phyloP scores from a whole-genome alignment of 2,113 vertebrate species.

The Macquaria ambigua region DNA sequence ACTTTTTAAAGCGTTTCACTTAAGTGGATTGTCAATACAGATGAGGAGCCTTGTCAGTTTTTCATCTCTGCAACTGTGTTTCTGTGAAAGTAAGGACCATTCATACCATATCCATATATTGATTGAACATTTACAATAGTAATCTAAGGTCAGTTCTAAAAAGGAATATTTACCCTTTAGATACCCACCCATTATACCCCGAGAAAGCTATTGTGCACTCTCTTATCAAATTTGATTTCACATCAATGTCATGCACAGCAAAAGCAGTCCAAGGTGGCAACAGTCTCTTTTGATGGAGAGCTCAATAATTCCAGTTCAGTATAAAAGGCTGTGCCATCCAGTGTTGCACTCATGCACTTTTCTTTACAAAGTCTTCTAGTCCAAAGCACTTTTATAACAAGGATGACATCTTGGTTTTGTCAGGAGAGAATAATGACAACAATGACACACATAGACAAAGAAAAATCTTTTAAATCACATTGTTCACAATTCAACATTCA shows the following conservation, averaged over 20 bases:
- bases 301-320: slow-evolving; percentile 18
- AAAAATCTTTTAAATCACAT: not conserved
- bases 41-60: not conserved
- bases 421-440: not conserved
- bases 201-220: slow-evolving; percentile 1
- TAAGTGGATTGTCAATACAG: not conserved
- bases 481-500: not conserved
- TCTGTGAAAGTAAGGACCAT: slow-evolving; percentile 7
- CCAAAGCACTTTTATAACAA: not conserved
- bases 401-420: not conserved
- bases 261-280: slow-evolving; percentile 32
- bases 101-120: slow-evolving; percentile 16
- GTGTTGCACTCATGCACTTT: slow-evolving; percentile 6
- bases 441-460: no score
- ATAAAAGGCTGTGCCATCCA: not conserved
- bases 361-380: slow-evolving; percentile 22
- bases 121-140: slow-evolving; percentile 15
- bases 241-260: slow-evolving; percentile 24
- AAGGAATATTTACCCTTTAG: slow-evolving; percentile 26
- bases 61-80: slow-evolving; percentile 4
- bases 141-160: slow-evolving; percentile 2
- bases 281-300: slow-evolving; percentile 16
- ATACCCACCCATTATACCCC: not conserved
- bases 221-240: slow-evolving; percentile 33
- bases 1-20: not conserved